Conservation (phyloP, 2,888 invertebrate genomes). For the Dioctria rufipes region DNA sequence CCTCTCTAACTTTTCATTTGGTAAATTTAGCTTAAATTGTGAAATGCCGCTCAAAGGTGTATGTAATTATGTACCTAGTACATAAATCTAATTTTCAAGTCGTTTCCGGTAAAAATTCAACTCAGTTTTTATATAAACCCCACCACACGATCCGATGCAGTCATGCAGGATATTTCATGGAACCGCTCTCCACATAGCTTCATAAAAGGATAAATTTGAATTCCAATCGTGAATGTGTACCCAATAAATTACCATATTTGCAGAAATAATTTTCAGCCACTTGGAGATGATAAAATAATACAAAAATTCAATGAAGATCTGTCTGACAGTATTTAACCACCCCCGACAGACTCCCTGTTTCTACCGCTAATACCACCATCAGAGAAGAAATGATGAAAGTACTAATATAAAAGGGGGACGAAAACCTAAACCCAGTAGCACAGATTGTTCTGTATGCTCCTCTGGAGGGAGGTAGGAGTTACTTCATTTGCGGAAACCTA, state of each 20-base stretch:
- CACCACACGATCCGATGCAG: not conserved
- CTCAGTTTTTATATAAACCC: not conserved
- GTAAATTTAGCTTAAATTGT: not conserved
- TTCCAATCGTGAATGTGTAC: constrained; percentile 42
- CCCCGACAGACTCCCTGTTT: not conserved
- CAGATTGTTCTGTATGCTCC: constrained; percentile 16
- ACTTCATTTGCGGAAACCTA: constrained; percentile 58
- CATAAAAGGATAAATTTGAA: constrained; percentile 44
- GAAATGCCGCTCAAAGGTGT: too few species aligned
- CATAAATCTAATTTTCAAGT: too few species aligned
- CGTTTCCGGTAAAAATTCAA: too few species aligned
- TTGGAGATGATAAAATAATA: constrained; percentile 43
- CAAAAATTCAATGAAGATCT: constrained; percentile 45
- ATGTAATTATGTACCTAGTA: too few species aligned
- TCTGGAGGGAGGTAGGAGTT: constrained; percentile 1
- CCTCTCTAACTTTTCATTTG: not conserved
- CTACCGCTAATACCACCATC: not conserved
- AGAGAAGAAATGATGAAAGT: constrained; percentile 34
- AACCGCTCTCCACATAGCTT: constrained; percentile 16
- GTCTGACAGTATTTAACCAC: constrained; percentile 36
- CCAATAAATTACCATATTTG: constrained; percentile 51
- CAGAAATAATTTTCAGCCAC: constrained; percentile 51
- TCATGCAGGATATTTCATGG: constrained; percentile 8
- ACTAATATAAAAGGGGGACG: constrained; percentile 8
- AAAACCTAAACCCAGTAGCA: constrained; percentile 3